These are phyloP conservation scores for Leptinotarsa haldemani DNA, from an alignment of 2,888 invertebrate genomes.

Conservation along the genomic window DNA sequence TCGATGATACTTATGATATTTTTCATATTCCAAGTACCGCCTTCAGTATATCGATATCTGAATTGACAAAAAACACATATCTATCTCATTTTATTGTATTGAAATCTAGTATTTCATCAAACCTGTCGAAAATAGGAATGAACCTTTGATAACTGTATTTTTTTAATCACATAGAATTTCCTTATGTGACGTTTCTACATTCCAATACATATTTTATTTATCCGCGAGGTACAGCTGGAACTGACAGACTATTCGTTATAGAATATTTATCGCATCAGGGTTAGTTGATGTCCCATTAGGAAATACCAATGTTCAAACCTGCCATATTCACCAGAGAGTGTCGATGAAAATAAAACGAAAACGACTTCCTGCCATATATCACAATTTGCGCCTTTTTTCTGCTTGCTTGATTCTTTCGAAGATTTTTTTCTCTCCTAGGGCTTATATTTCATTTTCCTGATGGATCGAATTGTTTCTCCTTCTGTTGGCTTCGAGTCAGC, in stretches of 20 bases:
- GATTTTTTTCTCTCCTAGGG: constrained; percentile 17
- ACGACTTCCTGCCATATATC: constrained; percentile 40
- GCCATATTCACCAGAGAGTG: constrained; percentile 38
- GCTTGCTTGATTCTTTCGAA: constrained; percentile 27
- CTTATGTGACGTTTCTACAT: no score
- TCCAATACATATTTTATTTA: no score
- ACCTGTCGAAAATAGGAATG: no score
- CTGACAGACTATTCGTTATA: constrained; percentile 16
- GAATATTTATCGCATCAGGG: constrained; percentile 31
- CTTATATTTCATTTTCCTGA: constrained; percentile 37
- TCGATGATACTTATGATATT: no score
- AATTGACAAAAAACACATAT: no score
- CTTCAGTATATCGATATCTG: no score
- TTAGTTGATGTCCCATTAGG: constrained; percentile 37
- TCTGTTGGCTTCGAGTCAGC: constrained; percentile 1
- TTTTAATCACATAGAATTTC: no score
- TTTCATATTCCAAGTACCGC: no score
- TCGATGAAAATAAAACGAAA: constrained; percentile 40
- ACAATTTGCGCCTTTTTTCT: constrained; percentile 41
- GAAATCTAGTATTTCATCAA: no score
- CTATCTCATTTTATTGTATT: no score
- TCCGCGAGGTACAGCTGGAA: no score
- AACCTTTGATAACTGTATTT: no score
- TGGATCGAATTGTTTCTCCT: constrained; percentile 31
- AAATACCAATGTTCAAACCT: constrained; percentile 39